These are phyloP conservation scores for Eledone cirrhosa DNA, from an alignment of 2,888 invertebrate genomes.

Conservation along the genomic window DNA sequence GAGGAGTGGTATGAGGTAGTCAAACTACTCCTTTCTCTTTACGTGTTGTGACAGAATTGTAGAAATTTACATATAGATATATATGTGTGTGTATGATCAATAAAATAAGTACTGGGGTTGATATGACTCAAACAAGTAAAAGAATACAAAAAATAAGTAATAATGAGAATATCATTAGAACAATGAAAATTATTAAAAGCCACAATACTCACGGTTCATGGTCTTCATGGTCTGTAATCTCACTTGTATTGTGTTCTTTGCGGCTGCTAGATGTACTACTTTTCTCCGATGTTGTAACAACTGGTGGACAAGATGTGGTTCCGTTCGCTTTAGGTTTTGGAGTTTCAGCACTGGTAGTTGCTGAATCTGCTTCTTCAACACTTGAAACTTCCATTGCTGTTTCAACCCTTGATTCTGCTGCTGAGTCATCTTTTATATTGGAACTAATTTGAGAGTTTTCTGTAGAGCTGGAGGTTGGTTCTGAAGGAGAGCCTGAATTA, in stretches of 20 bases:
- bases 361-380: constrained; percentile 7
- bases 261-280: constrained; percentile 7
- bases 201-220: constrained; percentile 39
- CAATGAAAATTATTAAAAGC: too few relatives aligned
- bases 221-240: constrained; percentile 39
- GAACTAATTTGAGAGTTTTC: constrained; percentile 3
- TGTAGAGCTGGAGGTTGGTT: constrained; percentile 18
- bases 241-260: constrained; percentile 28
- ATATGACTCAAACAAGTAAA: too few relatives aligned
- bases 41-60: too few relatives aligned
- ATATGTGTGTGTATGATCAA: too few relatives aligned
- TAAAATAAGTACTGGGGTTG: too few relatives aligned
- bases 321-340: constrained; percentile 1
- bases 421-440: neutral
- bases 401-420: neutral
- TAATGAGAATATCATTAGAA: too few relatives aligned
- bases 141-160: too few relatives aligned
- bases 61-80: too few relatives aligned
- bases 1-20: too few relatives aligned
- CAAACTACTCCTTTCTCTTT: too few relatives aligned
- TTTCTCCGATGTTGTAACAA: constrained; percentile 16
- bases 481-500: constrained; percentile 4
- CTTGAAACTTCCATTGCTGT: constrained; percentile 16
- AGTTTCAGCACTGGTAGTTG: constrained; percentile 1
- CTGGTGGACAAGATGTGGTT: neutral